These are phyloP conservation scores for Nezara viridula DNA, from an alignment of 2,888 invertebrate genomes.

Conservation along the genomic window DNA sequence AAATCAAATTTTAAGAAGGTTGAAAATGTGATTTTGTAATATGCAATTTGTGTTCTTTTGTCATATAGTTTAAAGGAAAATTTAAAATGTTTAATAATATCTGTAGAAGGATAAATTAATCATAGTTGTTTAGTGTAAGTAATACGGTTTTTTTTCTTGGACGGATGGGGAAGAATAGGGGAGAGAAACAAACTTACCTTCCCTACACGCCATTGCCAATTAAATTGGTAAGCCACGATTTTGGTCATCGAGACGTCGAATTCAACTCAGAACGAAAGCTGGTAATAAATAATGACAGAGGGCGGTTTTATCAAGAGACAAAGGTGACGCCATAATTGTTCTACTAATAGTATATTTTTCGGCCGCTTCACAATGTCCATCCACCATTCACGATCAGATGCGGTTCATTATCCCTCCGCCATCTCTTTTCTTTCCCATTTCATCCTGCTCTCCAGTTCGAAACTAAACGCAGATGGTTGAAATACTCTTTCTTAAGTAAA, in stretches of 20 bases:
- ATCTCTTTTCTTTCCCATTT: background rate
- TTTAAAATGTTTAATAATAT: too few species aligned
- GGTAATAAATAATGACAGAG: background rate
- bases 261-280: background rate
- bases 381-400: conserved; percentile 1
- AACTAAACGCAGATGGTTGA: background rate
- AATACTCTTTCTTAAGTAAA: too few species aligned
- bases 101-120: too few species aligned
- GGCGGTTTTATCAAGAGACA: background rate
- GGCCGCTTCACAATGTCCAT: conserved; percentile 20
- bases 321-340: background rate
- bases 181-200: too few species aligned
- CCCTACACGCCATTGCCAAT: too few species aligned
- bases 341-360: conserved; percentile 9
- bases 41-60: too few species aligned
- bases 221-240: background rate
- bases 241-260: background rate
- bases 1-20: too few species aligned
- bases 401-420: background rate
- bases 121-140: too few species aligned
- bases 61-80: too few species aligned
- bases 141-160: too few species aligned
- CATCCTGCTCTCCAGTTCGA: background rate
- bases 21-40: too few species aligned
- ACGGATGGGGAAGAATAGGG: too few species aligned